These are phyloP conservation scores for Gavialis gangeticus DNA, from an alignment of 2,113 vertebrate species.

Conservation along the genomic window DNA sequence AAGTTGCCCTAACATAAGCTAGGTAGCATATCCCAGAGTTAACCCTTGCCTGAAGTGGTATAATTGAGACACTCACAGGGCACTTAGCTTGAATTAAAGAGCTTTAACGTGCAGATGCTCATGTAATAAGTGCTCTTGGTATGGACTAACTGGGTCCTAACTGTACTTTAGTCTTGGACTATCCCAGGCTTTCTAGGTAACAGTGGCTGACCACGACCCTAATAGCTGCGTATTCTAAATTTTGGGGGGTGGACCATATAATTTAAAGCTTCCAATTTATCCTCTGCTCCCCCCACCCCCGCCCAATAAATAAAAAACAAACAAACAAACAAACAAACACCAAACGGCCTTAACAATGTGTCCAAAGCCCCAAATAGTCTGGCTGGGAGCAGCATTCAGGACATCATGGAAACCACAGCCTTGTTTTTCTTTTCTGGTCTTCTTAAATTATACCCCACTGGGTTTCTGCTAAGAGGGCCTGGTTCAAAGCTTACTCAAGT, in stretches of 20 bases:
- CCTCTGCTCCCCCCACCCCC: not conserved
- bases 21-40: no score
- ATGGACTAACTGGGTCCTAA: not conserved
- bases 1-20: no score
- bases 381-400: not conserved
- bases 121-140: no score
- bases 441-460: not conserved
- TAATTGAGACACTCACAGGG: no score
- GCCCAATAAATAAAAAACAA: not conserved
- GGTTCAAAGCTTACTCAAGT: not conserved
- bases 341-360: not conserved
- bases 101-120: no score
- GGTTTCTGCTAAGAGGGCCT: not conserved
- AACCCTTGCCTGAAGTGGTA: no score
- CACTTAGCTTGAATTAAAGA: no score
- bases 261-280: not conserved
- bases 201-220: accelerated
- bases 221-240: not conserved
- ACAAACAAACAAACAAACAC: not conserved
- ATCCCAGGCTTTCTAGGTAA: not conserved
- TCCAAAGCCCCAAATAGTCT: not conserved
- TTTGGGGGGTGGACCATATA: not conserved
- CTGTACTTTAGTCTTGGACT: not conserved
- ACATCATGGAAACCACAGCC: not conserved
- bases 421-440: not conserved